phyloP scores from a whole-genome alignment of 1,140 invertebrate genomes.

The Drosophila repleta region DNA sequence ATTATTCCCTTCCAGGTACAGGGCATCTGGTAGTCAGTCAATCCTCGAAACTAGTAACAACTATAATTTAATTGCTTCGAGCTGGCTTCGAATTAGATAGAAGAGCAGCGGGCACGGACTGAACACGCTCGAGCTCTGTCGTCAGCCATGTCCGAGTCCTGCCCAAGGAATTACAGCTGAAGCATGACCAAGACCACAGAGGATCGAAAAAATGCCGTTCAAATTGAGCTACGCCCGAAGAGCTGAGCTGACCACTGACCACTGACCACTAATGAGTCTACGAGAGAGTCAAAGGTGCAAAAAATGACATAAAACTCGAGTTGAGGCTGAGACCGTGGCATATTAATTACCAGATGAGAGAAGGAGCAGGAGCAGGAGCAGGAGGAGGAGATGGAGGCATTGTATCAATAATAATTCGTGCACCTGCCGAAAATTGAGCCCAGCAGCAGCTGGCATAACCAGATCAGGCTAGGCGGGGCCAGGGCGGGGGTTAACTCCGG shows the following conservation, averaged over 20 bases:
- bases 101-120: background rate
- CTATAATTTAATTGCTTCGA: background rate
- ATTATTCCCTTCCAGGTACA: too few relatives aligned
- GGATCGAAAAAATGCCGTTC: background rate
- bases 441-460: conserved; percentile 40
- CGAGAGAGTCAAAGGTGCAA: conserved; percentile 67
- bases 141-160: conserved; percentile 12
- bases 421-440: conserved; percentile 76
- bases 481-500: background rate
- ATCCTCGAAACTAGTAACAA: background rate
- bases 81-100: background rate
- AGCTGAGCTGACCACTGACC: conserved; percentile 6
- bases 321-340: conserved; percentile 32
- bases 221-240: conserved; percentile 23
- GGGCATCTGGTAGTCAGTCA: too few relatives aligned
- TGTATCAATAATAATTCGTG: conserved; percentile 72
- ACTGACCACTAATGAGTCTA: conserved; percentile 69
- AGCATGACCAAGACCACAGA: conserved; percentile 59
- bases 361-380: background rate
- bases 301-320: conserved; percentile 60
- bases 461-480: conserved; percentile 6
- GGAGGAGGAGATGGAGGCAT: conserved; percentile 30
- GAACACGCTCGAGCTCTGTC: background rate
- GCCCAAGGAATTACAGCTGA: conserved; percentile 26
- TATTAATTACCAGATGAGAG: conserved; percentile 66